Evolutionary conservation across 2,113 vertebrate species (phyloP).

Genomic region (Arizona elegans): DNA sequence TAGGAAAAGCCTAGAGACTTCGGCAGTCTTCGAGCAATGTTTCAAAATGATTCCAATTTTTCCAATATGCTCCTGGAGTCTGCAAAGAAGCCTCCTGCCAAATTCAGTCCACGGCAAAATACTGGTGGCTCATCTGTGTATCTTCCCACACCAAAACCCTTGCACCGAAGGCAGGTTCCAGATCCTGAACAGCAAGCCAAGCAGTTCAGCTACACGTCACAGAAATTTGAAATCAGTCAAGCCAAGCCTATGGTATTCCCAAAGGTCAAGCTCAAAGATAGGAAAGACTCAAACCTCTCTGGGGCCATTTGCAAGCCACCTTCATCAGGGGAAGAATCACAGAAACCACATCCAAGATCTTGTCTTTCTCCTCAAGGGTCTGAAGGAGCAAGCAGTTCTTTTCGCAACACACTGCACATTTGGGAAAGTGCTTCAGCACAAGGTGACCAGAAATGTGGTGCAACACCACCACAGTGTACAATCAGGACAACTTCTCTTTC

Average conservation of each 20-base stretch:
- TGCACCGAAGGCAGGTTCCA: background rate
- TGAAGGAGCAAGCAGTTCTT: background rate
- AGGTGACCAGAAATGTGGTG: background rate
- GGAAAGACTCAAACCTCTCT: rapidly evolving
- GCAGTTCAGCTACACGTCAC: background rate
- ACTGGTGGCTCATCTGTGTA: rapidly evolving
- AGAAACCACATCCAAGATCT: background rate
- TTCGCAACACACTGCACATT: constrained; percentile 54
- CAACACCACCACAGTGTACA: background rate
- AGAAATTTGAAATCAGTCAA: rapidly evolving
- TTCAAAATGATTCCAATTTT: constrained; percentile 54
- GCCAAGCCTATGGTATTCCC: background rate
- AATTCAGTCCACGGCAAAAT: rapidly evolving
- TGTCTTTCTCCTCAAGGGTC: background rate
- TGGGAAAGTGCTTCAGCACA: constrained; percentile 62
- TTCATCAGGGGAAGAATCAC: background rate
- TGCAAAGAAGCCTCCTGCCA: background rate
- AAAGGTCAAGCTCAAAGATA: background rate
- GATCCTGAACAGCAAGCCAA: background rate
- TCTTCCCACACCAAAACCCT: background rate
- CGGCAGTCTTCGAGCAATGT: constrained; percentile 69
- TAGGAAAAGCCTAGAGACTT: constrained; percentile 69
- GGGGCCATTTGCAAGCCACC: background rate
- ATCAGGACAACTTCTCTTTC: background rate
- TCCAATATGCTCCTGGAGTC: background rate